Conservation (phyloP, 2,888 invertebrate species). For the Eupithecia vulgata region DNA sequence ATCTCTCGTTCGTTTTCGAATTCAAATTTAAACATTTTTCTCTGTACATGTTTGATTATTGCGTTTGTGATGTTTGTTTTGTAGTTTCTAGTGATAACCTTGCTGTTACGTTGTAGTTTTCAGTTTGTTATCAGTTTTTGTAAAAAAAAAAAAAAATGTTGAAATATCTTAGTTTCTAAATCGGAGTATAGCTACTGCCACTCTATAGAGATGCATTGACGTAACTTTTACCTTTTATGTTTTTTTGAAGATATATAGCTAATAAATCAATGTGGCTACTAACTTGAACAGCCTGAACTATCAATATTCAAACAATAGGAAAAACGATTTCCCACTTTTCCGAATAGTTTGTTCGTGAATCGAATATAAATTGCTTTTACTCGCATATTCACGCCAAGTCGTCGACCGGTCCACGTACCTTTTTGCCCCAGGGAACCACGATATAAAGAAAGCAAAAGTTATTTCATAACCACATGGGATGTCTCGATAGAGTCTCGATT, state of each 20-base stretch:
- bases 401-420: constrained; percentile 19
- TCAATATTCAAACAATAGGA: constrained; percentile 2
- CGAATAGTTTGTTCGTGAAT: constrained; percentile 13
- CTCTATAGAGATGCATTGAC: not conserved
- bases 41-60: too few species aligned
- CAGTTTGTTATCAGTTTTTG: too few species aligned
- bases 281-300: too few species aligned
- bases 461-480: constrained; percentile 43
- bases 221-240: not conserved
- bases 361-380: constrained; percentile 25
- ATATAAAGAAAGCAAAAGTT: constrained; percentile 46
- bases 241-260: not conserved
- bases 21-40: too few species aligned
- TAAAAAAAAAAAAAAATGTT: too few species aligned
- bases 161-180: too few species aligned
- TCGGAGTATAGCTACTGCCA: too few species aligned
- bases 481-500: constrained; percentile 28
- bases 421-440: constrained; percentile 24
- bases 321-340: constrained; percentile 6
- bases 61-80: too few species aligned
- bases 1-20: too few species aligned
- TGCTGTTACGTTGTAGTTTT: too few species aligned
- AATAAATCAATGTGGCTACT: not conserved
- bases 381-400: constrained; percentile 10
- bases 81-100: too few species aligned